Evolutionary conservation across 2,113 vertebrate genomes (phyloP), one percentile per base, ranked within the genome.

Genomic region (Dendropsophus ebraccatus): DNA sequence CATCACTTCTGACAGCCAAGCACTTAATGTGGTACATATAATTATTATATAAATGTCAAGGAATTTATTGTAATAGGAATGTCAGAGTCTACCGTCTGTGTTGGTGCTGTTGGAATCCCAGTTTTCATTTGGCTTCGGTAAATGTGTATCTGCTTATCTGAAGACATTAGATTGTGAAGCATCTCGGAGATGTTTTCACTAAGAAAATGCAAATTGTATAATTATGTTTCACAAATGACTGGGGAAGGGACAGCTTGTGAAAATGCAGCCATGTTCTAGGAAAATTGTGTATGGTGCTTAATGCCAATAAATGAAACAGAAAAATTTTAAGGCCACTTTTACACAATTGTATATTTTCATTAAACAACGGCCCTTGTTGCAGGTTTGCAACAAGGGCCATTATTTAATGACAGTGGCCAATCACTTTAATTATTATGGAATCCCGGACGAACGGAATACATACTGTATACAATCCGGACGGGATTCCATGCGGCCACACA

Each of bases 41-140:
- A 77, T 84, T 84, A 84, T 84, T 65, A 50, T 77, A 62, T 77
- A 75, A 67, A 77, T 84, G 56, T 77, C 73, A 84, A 84, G 83
- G 49, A 23, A 86, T 69, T 81, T 50, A 32, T 45, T 80, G 67
- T 72, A 80, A 56, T 78, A 58, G 58, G 65, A 56, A 72, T 80
- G 84, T 80, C 62, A 80, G 32, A 28, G 13, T n/a, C 60, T 62
- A 50, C 76, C 70, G 67, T 54, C 35, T 56, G 23, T 50, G n/a
- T 35, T 80, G 49, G 14, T 79, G 56, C 32, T 25, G 54, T 32
- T 41, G n/a, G 23, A 28, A 17, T 83, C 23, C n/a, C 17, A 28
- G 49, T 17, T 83, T 82, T 58, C 23, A 47, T 74, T 83, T 56
- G 49, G 19, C 47, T 52, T 83, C 30, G 12, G 52, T 25, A 47